These are phyloP conservation scores for Cheilosia pagana DNA, from an alignment of 2,888 invertebrate species.

Conservation along the genomic window DNA sequence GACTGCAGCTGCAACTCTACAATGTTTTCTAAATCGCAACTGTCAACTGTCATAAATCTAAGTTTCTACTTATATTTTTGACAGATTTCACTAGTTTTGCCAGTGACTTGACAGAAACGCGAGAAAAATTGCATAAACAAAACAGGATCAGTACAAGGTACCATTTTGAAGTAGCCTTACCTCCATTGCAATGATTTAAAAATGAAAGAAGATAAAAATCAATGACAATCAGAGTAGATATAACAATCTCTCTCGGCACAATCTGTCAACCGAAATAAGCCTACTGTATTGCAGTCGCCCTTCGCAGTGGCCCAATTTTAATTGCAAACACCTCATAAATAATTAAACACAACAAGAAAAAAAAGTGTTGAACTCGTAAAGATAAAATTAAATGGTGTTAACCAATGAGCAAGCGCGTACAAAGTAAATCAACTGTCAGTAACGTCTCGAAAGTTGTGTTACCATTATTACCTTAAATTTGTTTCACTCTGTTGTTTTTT, in stretches of 20 bases:
- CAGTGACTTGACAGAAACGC: no score
- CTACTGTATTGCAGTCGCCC: conserved; percentile 7
- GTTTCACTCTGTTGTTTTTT: neutral
- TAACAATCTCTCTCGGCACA: neutral
- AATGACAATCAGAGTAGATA: conserved; percentile 3
- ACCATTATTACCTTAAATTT: conserved; percentile 6
- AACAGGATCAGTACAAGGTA: neutral
- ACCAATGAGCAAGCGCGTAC: conserved; percentile 47
- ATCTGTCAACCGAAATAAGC: conserved; percentile 2
- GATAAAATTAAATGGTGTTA: conserved; percentile 61
- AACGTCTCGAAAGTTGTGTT: conserved; percentile 47
- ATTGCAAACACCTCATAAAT: conserved; percentile 51
- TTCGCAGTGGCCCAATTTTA: conserved; percentile 61
- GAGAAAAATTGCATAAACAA: no score
- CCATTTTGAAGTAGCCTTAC: neutral
- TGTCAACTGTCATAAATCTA: no score
- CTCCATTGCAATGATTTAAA: neutral
- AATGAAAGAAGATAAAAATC: conserved; percentile 8
- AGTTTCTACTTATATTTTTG: neutral
- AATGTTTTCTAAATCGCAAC: no score
- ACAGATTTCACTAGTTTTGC: neutral
- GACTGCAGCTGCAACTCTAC: no score
- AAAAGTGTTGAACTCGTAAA: conserved; percentile 37
- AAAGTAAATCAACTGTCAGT: conserved; percentile 46
- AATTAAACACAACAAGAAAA: conserved; percentile 12